phyloP scores from a whole-genome alignment of 1,140 invertebrate genomes.

The Megathymus violae region DNA sequence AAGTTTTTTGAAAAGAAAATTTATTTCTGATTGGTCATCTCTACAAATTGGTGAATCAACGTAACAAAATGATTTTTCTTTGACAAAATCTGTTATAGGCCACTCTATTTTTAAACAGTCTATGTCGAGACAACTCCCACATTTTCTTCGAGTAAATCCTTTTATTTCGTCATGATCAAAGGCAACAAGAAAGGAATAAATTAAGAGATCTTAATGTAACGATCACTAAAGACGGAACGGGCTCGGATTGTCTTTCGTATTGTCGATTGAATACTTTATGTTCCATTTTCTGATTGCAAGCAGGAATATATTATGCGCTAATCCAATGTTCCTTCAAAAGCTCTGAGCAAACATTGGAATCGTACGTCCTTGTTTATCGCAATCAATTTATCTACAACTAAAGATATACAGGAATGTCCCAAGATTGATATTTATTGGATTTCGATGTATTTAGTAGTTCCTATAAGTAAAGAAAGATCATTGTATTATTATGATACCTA shows the following conservation, averaged over 20 bases:
- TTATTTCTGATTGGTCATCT: too few species aligned
- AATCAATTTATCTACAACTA: constrained; percentile 42
- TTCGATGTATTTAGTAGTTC: background rate
- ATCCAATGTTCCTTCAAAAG: constrained; percentile 55
- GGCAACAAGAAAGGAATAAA: constrained; percentile 59
- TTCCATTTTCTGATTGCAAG: constrained; percentile 57
- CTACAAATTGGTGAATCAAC: too few species aligned
- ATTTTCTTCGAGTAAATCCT: constrained; percentile 54
- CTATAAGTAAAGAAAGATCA: too few species aligned
- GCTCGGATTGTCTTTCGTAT: constrained; percentile 51
- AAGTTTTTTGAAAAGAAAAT: too few species aligned
- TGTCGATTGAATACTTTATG: constrained; percentile 62
- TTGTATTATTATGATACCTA: too few species aligned
- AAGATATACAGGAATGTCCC: constrained; percentile 30
- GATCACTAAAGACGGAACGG: constrained; percentile 47
- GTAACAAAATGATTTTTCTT: too few species aligned
- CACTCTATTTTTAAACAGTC: constrained; percentile 11
- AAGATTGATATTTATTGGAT: constrained; percentile 2
- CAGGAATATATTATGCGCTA: constrained; percentile 51
- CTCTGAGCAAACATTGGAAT: constrained; percentile 52
- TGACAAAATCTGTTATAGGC: background rate
- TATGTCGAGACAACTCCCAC: constrained; percentile 43
- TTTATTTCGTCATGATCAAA: constrained; percentile 70
- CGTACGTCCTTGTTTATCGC: constrained; percentile 51
- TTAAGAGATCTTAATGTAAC: constrained; percentile 57